Conservation (phyloP, 1,140 invertebrate species). For the Drosophila lowei region DNA sequence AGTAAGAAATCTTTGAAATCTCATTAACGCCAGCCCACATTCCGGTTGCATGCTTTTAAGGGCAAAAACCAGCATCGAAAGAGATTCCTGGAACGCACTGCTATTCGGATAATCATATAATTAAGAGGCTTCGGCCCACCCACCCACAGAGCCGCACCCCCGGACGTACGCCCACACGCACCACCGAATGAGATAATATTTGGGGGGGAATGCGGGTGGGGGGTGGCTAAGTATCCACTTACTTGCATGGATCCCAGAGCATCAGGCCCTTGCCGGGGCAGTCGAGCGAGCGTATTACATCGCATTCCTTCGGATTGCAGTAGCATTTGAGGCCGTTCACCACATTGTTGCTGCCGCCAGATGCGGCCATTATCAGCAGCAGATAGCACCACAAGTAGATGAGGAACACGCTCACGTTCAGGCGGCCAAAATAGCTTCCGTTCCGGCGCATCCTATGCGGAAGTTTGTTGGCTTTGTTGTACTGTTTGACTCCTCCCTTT, state of each 20-base stretch:
- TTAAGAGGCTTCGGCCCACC: too few relatives aligned
- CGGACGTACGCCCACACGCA: too few relatives aligned
- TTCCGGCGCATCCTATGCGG: conserved; percentile 72
- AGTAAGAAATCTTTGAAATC: too few relatives aligned
- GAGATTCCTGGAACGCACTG: too few relatives aligned
- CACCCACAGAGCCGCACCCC: too few relatives aligned
- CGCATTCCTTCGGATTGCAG: conserved; percentile 85
- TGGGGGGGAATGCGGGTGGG: background rate
- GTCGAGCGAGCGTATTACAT: conserved; percentile 84
- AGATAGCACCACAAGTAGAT: conserved; percentile 82
- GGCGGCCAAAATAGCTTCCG: conserved; percentile 80
- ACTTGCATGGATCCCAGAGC: conserved; percentile 85
- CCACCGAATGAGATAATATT: too few relatives aligned
- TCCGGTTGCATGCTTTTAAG: too few relatives aligned
- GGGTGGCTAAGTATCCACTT: conserved; percentile 55
- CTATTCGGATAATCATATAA: too few relatives aligned
- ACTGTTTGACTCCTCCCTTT: background rate
- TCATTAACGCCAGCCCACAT: too few relatives aligned
- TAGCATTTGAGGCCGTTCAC: conserved; percentile 83
- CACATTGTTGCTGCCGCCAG: conserved; percentile 73
- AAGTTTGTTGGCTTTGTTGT: conserved; percentile 69
- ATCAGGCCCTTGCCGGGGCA: conserved; percentile 85
- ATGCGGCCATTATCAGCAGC: conserved; percentile 79
- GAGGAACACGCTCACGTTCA: conserved; percentile 76
- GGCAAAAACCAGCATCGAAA: too few relatives aligned